Base-by-base conservation (phyloP, 2,888 invertebrate species). In the Megastigmus dorsalis region DNA sequence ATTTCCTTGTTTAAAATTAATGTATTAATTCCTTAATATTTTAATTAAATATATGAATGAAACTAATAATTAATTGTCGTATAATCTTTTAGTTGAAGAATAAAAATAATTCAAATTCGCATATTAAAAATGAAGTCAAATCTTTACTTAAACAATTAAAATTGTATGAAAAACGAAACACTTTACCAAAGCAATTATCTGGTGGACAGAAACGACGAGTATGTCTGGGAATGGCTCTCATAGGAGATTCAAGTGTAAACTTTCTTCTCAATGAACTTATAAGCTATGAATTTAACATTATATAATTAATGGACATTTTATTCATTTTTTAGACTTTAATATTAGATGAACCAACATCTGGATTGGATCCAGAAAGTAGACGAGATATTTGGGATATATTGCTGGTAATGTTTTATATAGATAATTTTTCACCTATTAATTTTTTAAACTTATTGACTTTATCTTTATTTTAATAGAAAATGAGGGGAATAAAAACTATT, bases 381-480 rank as follows among this genome's bases (percentile, higher is more conserved):
- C n/a, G n/a, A n/a, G n/a, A n/a, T n/a, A n/a, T n/a, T n/a, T n/a
- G n/a, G n/a, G n/a, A n/a, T n/a, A n/a, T n/a, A n/a, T n/a, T n/a
- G n/a, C n/a, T n/a, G n/a, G n/a, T n/a, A n/a, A 96, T 0, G 97
- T 97, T 1, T 91, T 97, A 81, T 97, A 97, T 88, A 95, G 96
- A 1, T 94, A 95, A 94, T 20, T 36, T 20, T 26, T n/a, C 7
- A 23, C 10, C 1, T 50, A 33, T 57, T 2, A 33, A 5, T 4
- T 43, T 26, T 23, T 23, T 26, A 50, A 4, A n/a, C 1, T 7
- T 18, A 10, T 10, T 36, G 18, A 3, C 3, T 6, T 36, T 33
- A 6, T 55, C 36, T 18, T 26, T 7, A 18, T n/a, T 38, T 41
- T 26, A 41, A 23, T n/a, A 62, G 62, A 48, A 62, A 62, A 62